A percentile compares a stretch with the other conserved stretches of the same genome.
These are phyloP conservation scores for Oryzias melastigma DNA, from an alignment of 2,113 vertebrate genomes.

Conservation along the genomic window DNA sequence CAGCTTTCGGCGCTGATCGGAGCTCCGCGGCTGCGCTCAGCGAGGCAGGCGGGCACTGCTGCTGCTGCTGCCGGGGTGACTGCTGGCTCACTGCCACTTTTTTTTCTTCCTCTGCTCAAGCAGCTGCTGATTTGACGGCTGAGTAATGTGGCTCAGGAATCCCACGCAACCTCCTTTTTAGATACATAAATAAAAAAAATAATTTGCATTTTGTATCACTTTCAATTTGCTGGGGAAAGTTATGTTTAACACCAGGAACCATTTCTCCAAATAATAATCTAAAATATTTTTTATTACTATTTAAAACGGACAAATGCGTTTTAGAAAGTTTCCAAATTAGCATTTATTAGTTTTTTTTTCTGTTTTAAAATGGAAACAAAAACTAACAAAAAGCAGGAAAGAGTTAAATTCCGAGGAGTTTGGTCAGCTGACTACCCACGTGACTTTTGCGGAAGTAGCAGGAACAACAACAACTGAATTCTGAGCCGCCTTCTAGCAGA, in stretches of 20 bases:
- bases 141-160: conserved; percentile 69
- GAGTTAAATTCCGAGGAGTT: not conserved
- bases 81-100: conserved; percentile 48
- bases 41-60: conserved; percentile 32
- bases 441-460: conserved; percentile 60
- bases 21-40: conserved; percentile 26
- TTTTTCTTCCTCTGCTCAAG: conserved; percentile 17
- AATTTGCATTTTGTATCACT: no score
- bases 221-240: no score
- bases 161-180: not conserved
- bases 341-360: no score
- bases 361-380: not conserved
- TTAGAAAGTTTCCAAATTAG: no score
- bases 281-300: no score
- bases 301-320: no score
- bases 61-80: not conserved
- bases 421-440: conserved; percentile 68
- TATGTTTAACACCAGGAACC: no score
- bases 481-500: not conserved
- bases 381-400: conserved; percentile 13
- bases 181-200: no score
- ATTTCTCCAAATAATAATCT: no score
- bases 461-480: not conserved
- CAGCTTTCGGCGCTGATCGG: conserved; percentile 28
- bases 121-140: conserved; percentile 49